phyloP scores from a whole-genome alignment of 2,888 invertebrate species.

The Labia minor region DNA sequence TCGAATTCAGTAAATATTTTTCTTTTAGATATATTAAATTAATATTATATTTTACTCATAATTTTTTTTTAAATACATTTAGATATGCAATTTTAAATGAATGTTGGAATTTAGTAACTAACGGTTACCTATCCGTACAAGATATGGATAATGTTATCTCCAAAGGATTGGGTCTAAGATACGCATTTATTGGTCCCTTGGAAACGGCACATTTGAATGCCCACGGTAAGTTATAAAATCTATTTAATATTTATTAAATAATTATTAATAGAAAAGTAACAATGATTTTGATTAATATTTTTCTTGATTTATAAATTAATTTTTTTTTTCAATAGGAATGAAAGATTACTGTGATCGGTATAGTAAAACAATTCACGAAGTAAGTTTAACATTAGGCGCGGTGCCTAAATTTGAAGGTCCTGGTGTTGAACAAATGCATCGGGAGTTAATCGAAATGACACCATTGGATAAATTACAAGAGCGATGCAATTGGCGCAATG shows the following conservation, averaged over 20 bases:
- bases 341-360: constrained; percentile 51
- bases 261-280: background rate
- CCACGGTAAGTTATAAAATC: constrained; percentile 71
- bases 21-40: background rate
- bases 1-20: constrained; percentile 67
- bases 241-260: background rate
- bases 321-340: constrained; percentile 46
- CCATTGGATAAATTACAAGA: constrained; percentile 63
- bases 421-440: constrained; percentile 52
- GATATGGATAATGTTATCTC: constrained; percentile 91
- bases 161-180: constrained; percentile 87
- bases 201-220: constrained; percentile 93
- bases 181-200: constrained; percentile 87
- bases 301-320: background rate
- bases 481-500: constrained; percentile 71
- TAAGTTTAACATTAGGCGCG: constrained; percentile 63
- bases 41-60: background rate
- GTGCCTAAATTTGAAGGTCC: constrained; percentile 62
- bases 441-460: constrained; percentile 60
- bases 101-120: constrained; percentile 76
- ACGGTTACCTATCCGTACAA: constrained; percentile 70
- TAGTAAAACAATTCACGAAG: constrained; percentile 46
- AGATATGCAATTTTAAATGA: constrained; percentile 89
- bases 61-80: constrained; percentile 26
- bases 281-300: background rate